phyloP scores from a whole-genome alignment of 2,888 invertebrate species.

The Diarsia dahlii region DNA sequence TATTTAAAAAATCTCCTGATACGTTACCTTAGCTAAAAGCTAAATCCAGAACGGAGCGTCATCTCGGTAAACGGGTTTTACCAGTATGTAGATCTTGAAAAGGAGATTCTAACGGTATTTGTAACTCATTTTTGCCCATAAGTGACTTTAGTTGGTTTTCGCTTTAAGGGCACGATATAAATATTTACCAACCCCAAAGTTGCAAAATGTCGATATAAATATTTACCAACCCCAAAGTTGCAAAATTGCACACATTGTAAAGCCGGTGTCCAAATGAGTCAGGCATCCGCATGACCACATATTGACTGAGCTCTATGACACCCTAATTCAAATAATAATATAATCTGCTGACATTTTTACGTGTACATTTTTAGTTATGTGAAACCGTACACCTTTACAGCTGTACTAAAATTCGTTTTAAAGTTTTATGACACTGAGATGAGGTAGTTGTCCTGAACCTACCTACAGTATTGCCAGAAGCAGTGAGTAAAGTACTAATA shows the following conservation, averaged over 20 bases:
- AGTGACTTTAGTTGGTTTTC: too few relatives aligned
- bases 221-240: neutral
- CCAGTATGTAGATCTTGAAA: too few relatives aligned
- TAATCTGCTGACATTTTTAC: slow-evolving; percentile 64
- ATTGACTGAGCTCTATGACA: slow-evolving; percentile 45
- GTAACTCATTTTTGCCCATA: too few relatives aligned
- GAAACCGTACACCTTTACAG: slow-evolving; percentile 51
- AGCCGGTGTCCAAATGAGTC: slow-evolving; percentile 49
- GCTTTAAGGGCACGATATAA: too few relatives aligned
- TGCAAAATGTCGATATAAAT: too few relatives aligned
- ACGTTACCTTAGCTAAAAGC: too few relatives aligned
- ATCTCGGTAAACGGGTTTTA: too few relatives aligned
- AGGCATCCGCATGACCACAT: slow-evolving; percentile 18
- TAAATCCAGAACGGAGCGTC: too few relatives aligned
- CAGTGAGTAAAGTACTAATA: neutral
- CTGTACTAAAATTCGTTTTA: slow-evolving; percentile 60
- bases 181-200: too few relatives aligned
- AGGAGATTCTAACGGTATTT: too few relatives aligned
- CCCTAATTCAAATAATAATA: slow-evolving; percentile 38
- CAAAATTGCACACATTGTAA: slow-evolving; percentile 17
- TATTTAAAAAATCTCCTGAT: too few relatives aligned
- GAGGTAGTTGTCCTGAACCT: slow-evolving; percentile 6
- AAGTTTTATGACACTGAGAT: slow-evolving; percentile 51
- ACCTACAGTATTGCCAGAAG: slow-evolving; percentile 51
- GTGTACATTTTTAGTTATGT: slow-evolving; percentile 49